Evolutionary conservation across 2,888 invertebrate genomes (phyloP), one percentile per base, ranked within the genome.

Genomic region (Stramonita haemastoma): DNA sequence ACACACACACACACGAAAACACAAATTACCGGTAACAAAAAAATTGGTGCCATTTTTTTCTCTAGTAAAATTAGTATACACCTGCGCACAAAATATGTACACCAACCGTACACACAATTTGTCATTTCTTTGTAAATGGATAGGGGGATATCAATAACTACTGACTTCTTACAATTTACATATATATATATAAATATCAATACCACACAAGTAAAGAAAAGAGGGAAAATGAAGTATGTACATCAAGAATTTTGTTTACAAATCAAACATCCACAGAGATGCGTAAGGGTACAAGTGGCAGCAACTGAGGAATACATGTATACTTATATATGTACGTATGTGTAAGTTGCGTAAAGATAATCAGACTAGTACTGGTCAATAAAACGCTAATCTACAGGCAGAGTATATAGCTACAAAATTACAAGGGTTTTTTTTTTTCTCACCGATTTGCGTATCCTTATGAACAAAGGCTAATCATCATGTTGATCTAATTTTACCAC

Each of bases 1-100:
- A 73, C 5, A 73, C 5, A n/a, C 13, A 73, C n/a, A 26, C 4
- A 32, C 15, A 77, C 2, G 26, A 32, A 15, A 32, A 66, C 17
- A 57, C 56, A 86, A 86, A 57, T 86, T 86, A 86, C 86, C 86
- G 86, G 86, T 86, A 86, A 86, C 60, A 56, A 86, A 56, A 86
- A 86, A 86, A 57, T 86, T 66, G 66, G 86, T 86, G 86, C 86
- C 86, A 86, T 86, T 86, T 85, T 84, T 86, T 60, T 34, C 81
- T 66, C 22, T 81, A 81, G 6, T 11, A 57, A 86, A 86, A 86
- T 60, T 57, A 34, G 29, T 86, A 66, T 86, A 86, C 86, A 86
- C 57, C 86, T 66, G 66, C 34, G 66, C 66, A 86, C 19, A 66
- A 5, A 86, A 34, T 86, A 86, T 86, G 60, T 86, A 86, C 86